Evolutionary conservation across 2,888 invertebrate species (phyloP).

Genomic region (Malachius bipustulatus): DNA sequence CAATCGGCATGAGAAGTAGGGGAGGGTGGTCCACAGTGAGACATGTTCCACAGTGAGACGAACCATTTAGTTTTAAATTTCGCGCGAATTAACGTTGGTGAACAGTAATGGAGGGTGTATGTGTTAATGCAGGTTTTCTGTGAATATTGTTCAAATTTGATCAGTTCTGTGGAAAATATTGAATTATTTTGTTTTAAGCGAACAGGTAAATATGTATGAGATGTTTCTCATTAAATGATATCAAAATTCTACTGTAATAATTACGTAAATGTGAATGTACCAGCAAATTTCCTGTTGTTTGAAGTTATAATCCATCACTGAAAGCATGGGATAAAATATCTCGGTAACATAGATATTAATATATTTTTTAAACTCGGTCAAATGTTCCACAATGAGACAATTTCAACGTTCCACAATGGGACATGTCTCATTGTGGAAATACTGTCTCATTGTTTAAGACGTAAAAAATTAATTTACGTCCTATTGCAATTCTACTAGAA

Average conservation of each 20-base stretch:
- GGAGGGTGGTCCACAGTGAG: slow-evolving; percentile 2
- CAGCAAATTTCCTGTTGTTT: background rate
- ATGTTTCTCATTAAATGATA: background rate
- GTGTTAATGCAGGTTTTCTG: background rate
- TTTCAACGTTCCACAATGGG: slow-evolving; percentile 1
- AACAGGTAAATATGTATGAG: slow-evolving; percentile 3
- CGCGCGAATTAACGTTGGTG: background rate
- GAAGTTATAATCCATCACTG: background rate
- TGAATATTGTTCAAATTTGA: background rate
- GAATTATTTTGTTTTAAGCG: background rate
- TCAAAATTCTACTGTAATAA: background rate
- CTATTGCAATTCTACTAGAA: background rate
- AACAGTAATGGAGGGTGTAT: background rate
- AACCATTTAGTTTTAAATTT: background rate
- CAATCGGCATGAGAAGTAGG: too few species aligned
- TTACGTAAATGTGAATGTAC: background rate
- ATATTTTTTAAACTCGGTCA: background rate
- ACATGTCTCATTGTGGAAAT: slow-evolving; percentile 1
- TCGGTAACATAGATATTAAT: background rate
- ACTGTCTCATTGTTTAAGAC: background rate
- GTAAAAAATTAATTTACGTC: background rate
- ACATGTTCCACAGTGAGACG: slow-evolving; percentile 1
- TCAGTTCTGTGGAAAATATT: background rate
- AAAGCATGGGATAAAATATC: background rate
- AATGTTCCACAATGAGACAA: slow-evolving; percentile 1